Conservation (phyloP, 2,888 invertebrate genomes). For the Thelaira solivaga region DNA sequence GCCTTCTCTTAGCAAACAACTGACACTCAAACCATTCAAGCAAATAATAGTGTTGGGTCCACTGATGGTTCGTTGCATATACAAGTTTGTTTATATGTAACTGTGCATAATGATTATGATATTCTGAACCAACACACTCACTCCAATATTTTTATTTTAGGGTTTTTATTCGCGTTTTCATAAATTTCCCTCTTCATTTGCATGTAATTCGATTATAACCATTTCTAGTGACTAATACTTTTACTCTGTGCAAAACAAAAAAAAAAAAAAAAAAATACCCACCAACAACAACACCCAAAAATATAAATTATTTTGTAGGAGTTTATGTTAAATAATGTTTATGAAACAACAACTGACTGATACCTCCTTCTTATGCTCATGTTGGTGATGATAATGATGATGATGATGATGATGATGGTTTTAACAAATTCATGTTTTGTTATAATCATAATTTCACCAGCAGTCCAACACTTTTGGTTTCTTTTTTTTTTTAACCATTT, state of each 20-base stretch:
- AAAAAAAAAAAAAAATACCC: too few species aligned
- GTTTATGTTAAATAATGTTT: not conserved
- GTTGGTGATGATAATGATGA: not conserved
- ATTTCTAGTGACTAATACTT: constrained; percentile 25
- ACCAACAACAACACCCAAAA: not conserved
- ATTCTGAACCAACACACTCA: constrained; percentile 11
- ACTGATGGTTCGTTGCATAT: constrained; percentile 20
- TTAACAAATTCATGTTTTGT: constrained; percentile 69
- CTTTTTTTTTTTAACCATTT: constrained; percentile 22
- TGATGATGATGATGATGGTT: constrained; percentile 44
- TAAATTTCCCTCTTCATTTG: constrained; percentile 72
- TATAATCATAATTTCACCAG: constrained; percentile 69
- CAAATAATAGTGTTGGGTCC: constrained; percentile 13
- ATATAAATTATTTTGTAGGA: not conserved
- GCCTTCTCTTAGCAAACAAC: too few species aligned
- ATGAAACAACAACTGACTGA: constrained; percentile 8
- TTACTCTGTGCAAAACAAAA: not conserved
- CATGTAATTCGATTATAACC: constrained; percentile 71
- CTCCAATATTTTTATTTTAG: constrained; percentile 3
- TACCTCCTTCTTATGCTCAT: constrained; percentile 13
- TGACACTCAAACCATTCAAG: constrained; percentile 10
- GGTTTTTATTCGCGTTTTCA: constrained; percentile 60
- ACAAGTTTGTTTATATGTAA: not conserved
- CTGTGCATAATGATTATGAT: constrained; percentile 20
- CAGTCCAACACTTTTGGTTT: constrained; percentile 41